phyloP scores from a whole-genome alignment of 1,140 invertebrate species.

The Neodiprion virginianus region DNA sequence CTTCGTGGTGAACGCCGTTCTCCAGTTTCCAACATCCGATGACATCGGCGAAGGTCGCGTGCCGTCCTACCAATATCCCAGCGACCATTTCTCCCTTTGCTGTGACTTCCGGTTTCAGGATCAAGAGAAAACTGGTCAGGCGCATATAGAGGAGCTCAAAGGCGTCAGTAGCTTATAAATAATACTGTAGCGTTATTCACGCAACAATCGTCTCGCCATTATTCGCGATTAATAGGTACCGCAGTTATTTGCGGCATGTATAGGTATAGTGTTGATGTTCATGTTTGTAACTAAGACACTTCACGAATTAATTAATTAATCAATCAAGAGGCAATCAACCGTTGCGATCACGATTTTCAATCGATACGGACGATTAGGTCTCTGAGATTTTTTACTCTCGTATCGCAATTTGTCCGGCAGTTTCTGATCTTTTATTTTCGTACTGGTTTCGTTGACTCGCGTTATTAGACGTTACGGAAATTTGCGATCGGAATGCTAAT shows the following conservation, averaged over 20 bases:
- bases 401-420: no score
- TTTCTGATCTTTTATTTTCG: no score
- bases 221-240: neutral
- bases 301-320: no score
- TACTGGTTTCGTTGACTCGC: no score
- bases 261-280: no score
- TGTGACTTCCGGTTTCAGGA: slow-evolving; percentile 66
- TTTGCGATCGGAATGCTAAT: no score
- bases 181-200: neutral
- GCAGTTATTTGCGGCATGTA: neutral
- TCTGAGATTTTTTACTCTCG: no score
- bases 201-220: neutral
- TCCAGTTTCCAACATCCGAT: slow-evolving; percentile 71
- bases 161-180: neutral
- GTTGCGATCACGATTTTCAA: no score
- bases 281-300: no score
- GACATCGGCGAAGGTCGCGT: slow-evolving; percentile 73
- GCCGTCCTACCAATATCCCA: slow-evolving; percentile 76
- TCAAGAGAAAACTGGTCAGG: neutral
- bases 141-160: neutral
- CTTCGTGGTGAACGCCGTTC: slow-evolving; percentile 67
- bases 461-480: no score
- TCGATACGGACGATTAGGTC: no score
- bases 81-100: slow-evolving; percentile 81
- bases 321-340: no score